Evolutionary conservation across 2,888 invertebrate species (phyloP), one percentile per base, ranked within the genome.

Genomic region (Drosophila algonquin): DNA sequence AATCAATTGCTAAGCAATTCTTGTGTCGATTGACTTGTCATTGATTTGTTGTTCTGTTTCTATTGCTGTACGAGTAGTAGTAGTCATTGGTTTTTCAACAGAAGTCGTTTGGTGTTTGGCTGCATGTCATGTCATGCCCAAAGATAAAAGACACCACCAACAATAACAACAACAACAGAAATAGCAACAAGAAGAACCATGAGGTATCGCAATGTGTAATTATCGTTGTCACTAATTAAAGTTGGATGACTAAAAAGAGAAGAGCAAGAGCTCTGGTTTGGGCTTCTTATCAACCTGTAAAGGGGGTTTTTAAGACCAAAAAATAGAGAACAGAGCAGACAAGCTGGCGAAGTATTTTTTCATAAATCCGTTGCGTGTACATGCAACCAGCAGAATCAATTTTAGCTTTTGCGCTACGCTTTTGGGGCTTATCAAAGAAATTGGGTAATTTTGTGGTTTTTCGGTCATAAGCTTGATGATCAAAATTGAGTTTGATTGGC

Each of bases 181-280:
- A 45, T 16, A 18, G 12, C 46, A 57, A 54, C 30, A 52, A 52
- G 1, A 53, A 53, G 4, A 54, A 44, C 4, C 44, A 14, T 44
- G 40, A 44, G 44, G 40, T 14, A 70, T 47, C 63, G 73, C 82
- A 82, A 81, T 88, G 82, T 89, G 89, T 89, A 89, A 89, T 90
- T 90, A 82, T 84, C 81, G 86, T 89, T 89, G 89, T 89, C 77
- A 90, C 87, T 89, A 89, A 89, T 89, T 90, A 90, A 87, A 87
- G 73, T 50, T 68, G 61, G 62, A 53, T 52, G 64, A 68, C 77
- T 65, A 63, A 72, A 70, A 70, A 50, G 27, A 44, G n/a, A 48
- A 53, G 58, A 53, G 45, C 21, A 50, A 75, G 46, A 48, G 53
- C 73, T 50, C 63, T 8, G 40, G 51, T 16, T 7, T 8, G 40